Percentiles rank a stretch among this genome's conserved stretches.
Conservation (phyloP, 2,888 invertebrate genomes). For the Zygaena filipendulae region DNA sequence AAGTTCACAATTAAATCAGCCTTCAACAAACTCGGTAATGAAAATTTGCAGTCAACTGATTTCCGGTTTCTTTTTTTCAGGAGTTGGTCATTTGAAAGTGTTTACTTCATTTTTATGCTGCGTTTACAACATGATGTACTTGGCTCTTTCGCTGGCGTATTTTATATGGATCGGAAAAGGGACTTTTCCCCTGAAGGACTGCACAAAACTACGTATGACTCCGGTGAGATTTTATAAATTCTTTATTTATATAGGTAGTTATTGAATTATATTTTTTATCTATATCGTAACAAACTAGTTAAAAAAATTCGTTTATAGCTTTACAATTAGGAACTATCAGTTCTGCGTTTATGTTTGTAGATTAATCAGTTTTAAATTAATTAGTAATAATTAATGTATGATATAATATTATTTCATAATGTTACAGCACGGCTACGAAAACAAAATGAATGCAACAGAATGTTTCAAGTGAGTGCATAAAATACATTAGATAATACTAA, state of each 20-base stretch:
- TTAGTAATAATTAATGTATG: too few relatives aligned
- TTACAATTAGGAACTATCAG: too few relatives aligned
- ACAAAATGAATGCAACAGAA: conserved; percentile 58
- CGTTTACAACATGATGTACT: conserved; percentile 71
- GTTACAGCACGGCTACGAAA: conserved; percentile 57
- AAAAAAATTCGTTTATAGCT: too few relatives aligned
- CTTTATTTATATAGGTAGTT: background rate
- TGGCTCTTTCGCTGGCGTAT: conserved; percentile 69
- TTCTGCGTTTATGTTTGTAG: too few relatives aligned
- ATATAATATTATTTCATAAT: too few relatives aligned
- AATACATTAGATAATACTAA: conserved; percentile 5
- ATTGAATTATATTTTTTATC: background rate
- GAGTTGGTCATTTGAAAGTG: conserved; percentile 73
- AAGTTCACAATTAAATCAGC: too few relatives aligned
- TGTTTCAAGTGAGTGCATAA: conserved; percentile 50
- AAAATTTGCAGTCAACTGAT: too few relatives aligned
- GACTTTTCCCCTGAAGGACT: conserved; percentile 71
- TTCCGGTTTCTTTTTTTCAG: conserved; percentile 49
- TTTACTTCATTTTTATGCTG: conserved; percentile 69
- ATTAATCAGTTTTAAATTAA: too few relatives aligned
- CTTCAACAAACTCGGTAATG: too few relatives aligned
- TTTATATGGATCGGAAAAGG: conserved; percentile 72
- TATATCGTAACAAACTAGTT: too few relatives aligned
- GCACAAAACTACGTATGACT: conserved; percentile 65
- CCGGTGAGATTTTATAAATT: conserved; percentile 39